Evolutionary conservation across 1,140 invertebrate species (phyloP), one percentile per base, ranked within the genome.

Genomic region (Medauroidea extradentata): DNA sequence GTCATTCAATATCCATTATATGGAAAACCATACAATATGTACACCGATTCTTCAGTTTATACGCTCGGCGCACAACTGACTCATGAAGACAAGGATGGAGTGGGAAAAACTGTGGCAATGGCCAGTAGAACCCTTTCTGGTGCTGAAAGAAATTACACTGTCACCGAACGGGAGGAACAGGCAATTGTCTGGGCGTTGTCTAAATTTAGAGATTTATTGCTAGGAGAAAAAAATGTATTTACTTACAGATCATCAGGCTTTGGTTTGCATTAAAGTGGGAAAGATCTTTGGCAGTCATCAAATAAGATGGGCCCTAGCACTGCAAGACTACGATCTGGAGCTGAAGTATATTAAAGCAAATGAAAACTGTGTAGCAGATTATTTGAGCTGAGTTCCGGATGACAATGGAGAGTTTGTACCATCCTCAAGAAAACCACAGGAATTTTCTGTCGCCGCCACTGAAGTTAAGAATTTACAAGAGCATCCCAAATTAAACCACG

Each of bases 191-290:
- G 63, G 63, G 71, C 67, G 1, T 62, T 76, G 3, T 56, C 69
- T 38, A 61, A 71, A 23, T 75, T 74, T 54, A 46, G 63, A 48
- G 56, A 61, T 14, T 79, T 71, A 61, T 44, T 79, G 11, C 29
- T 34, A n/a, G 5, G 11, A 34, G 5, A 11, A 34, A 34, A 34
- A 34, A 7, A 34, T 34, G 5, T 7, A 34, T 63, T 69, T 77
- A 1, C 50, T 69, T 19, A 78, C 73, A 2, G 76, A 80, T 52
- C 75, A 78, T 48, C 63, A 66, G 46, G 66, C 73, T 1, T 58
- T 77, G 7, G 54, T 41, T 49, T 78, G 69, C 66, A 7, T 62
- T 77, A 7, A 60, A 55, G 18, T 11, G 24, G 24, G 44, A 19
- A 46, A 25, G n/a, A 19, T 46, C 5, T 25, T 21, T 11, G 24